These are phyloP conservation scores for Pseudochaenichthys georgianus DNA, from an alignment of 2,797 vertebrate genomes.

Conservation along the genomic window DNA sequence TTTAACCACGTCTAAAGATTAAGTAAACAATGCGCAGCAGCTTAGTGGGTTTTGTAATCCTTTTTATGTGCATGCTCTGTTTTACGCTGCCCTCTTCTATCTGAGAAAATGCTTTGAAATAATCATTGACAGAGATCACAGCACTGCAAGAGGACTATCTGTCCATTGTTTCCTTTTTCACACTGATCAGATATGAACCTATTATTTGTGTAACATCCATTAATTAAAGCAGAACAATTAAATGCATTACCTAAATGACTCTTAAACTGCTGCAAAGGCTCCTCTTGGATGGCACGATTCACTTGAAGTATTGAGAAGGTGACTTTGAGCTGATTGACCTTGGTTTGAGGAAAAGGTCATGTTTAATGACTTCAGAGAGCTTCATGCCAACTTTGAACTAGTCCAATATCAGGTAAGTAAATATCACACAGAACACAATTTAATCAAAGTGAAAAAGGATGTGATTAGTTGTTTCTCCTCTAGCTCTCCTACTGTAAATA, in stretches of 20 bases:
- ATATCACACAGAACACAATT: slow-evolving; percentile 51
- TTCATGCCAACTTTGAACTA: slow-evolving; percentile 49
- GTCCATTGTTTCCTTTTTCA: slow-evolving; percentile 13
- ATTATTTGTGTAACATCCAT: slow-evolving; percentile 32
- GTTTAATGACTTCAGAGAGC: slow-evolving; percentile 74
- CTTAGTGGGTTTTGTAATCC: slow-evolving; percentile 18
- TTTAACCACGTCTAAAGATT: slow-evolving; percentile 33
- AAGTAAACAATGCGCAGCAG: slow-evolving; percentile 26
- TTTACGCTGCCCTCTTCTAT: slow-evolving; percentile 2
- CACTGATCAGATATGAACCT: slow-evolving; percentile 5
- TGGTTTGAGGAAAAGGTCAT: slow-evolving; percentile 77
- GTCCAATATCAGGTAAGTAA: slow-evolving; percentile 62
- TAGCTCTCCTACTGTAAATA: not conserved
- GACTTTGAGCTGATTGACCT: slow-evolving; percentile 81
- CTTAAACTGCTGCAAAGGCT: slow-evolving; percentile 34
- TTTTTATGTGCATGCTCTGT: slow-evolving; percentile 1
- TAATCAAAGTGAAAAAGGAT: slow-evolving; percentile 52
- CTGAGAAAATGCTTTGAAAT: slow-evolving; percentile 26
- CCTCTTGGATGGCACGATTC: slow-evolving; percentile 44
- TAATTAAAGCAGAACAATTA: slow-evolving; percentile 21
- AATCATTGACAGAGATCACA: slow-evolving; percentile 17
- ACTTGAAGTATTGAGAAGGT: slow-evolving; percentile 73
- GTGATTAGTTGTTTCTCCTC: slow-evolving; percentile 33
- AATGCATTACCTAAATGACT: slow-evolving; percentile 28
- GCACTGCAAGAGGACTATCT: not conserved